Evolutionary conservation across 2,888 invertebrate species (phyloP).

Genomic region (Oxytorus armatus): DNA sequence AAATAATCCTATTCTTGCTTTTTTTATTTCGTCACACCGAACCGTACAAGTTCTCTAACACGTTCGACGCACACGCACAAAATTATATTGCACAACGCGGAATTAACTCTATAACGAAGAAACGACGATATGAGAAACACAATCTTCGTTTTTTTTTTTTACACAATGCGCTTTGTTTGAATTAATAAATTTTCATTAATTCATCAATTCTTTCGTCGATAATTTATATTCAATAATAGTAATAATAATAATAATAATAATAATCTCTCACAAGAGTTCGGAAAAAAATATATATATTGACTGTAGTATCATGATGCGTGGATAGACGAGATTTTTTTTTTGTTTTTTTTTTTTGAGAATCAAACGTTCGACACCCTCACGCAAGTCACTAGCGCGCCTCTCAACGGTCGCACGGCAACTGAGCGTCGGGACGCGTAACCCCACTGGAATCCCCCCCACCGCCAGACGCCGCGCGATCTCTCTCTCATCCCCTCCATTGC

Average conservation of each 20-base stretch:
- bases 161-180: conserved; percentile 7
- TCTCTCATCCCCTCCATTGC: conserved; percentile 30
- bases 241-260: no score
- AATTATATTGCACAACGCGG: conserved; percentile 27
- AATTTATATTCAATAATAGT: conserved; percentile 5
- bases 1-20: conserved; percentile 1
- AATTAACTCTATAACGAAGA: not conserved
- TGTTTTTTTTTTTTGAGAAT: conserved; percentile 47
- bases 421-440: conserved; percentile 81
- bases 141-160: no score
- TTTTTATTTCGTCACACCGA: not conserved
- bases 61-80: conserved; percentile 14
- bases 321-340: not conserved
- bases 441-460: conserved; percentile 68
- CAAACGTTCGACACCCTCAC: conserved; percentile 51
- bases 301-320: conserved; percentile 26
- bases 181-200: no score
- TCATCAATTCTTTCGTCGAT: no score
- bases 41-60: not conserved
- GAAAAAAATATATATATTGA: conserved; percentile 11
- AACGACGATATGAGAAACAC: no score
- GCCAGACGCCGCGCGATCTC: conserved; percentile 26
- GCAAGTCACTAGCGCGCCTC: conserved; percentile 75
- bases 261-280: not conserved
- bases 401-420: conserved; percentile 84